Conservation (phyloP, 2,797 vertebrate genomes). For the Synanceia verrucosa region DNA sequence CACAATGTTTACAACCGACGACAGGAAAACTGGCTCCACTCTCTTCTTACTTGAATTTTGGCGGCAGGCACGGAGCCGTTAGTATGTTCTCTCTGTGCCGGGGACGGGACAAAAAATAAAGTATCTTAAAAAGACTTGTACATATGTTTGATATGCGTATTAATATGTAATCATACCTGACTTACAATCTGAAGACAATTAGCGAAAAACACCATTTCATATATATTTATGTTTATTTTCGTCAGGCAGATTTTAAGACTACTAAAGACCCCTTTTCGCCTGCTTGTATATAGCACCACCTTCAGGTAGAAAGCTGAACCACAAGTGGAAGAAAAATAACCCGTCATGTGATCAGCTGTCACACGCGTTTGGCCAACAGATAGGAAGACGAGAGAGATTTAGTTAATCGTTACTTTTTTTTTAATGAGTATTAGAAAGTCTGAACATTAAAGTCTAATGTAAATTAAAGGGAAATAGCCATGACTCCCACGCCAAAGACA, state of each 20-base stretch:
- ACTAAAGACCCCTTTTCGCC: not conserved
- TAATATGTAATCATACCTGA: accelerated
- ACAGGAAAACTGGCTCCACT: not conserved
- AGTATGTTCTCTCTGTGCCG: constrained; percentile 28
- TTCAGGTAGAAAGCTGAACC: constrained; percentile 1
- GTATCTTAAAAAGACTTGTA: not conserved
- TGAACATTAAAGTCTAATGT: not conserved
- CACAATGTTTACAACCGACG: constrained; percentile 44
- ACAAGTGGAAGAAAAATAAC: not conserved
- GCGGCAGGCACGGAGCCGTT: constrained; percentile 66
- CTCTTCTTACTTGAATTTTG: constrained; percentile 81
- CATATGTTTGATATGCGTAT: accelerated
- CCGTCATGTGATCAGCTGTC: not conserved
- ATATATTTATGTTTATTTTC: not conserved
- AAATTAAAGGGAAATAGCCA: not conserved
- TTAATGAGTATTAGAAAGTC: too few relatives aligned
- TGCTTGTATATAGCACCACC: constrained; percentile 11
- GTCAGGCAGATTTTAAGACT: constrained; percentile 47
- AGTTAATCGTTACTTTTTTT: too few relatives aligned
- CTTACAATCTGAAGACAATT: accelerated
- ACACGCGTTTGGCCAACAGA: not conserved
- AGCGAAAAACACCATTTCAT: accelerated
- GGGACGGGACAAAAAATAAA: not conserved
- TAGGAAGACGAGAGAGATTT: not conserved
- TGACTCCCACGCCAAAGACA: too few relatives aligned